Conservation (phyloP, 1,140 invertebrate genomes). For the Formica exsecta region DNA sequence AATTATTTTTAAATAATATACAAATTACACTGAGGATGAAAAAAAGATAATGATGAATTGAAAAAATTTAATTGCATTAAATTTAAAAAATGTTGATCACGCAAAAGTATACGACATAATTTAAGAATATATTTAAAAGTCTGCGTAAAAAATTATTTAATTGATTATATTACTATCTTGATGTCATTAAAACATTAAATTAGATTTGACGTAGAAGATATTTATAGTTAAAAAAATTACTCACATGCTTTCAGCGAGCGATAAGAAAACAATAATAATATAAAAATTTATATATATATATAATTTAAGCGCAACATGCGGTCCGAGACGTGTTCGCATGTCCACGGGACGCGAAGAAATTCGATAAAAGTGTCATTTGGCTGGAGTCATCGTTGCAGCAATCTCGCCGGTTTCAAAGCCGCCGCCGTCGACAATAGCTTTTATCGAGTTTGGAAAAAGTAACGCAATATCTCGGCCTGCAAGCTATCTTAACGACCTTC, state of each 20-base stretch:
- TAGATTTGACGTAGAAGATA: constrained; percentile 19
- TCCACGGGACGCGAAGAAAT: too few relatives aligned
- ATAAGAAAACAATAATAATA: background rate
- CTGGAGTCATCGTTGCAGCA: too few relatives aligned
- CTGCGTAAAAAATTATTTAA: background rate
- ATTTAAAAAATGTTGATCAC: background rate
- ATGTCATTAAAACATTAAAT: background rate
- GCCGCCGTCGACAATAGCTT: too few relatives aligned
- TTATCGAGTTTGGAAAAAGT: too few relatives aligned
- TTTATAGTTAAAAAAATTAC: constrained; percentile 23
- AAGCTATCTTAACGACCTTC: too few relatives aligned
- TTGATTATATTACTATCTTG: background rate
- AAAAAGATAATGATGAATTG: background rate
- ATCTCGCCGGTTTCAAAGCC: too few relatives aligned
- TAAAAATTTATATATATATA: too few relatives aligned
- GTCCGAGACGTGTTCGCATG: too few relatives aligned
- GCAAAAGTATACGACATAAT: background rate
- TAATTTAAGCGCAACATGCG: too few relatives aligned
- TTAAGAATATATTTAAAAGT: background rate
- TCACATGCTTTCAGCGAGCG: constrained; percentile 4
- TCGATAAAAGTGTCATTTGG: too few relatives aligned
- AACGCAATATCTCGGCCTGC: too few relatives aligned
- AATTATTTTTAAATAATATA: background rate
- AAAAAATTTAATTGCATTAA: background rate
- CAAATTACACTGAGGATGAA: background rate